A percentile compares a stretch with the other conserved stretches of the same genome.
phyloP scores from a whole-genome alignment of 2,113 vertebrate species.

The Danionella cerebrum region DNA sequence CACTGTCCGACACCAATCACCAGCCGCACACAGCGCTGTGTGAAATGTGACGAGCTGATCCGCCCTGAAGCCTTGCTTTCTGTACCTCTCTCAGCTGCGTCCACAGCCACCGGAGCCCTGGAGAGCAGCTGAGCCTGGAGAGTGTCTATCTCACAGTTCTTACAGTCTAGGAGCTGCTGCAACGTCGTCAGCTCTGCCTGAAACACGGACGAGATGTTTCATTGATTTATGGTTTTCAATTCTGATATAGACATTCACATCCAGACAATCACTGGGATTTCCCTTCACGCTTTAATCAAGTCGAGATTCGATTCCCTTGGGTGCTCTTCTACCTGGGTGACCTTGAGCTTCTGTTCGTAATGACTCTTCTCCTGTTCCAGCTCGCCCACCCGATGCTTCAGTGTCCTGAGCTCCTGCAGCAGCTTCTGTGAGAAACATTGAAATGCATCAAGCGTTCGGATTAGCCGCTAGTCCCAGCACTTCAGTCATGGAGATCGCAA shows the following conservation, averaged over 20 bases:
- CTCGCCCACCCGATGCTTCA: constrained; percentile 88
- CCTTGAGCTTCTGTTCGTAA: constrained; percentile 87
- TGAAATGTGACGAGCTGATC: no score
- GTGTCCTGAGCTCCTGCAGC: constrained; percentile 77
- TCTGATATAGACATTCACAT: no score
- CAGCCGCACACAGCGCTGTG: no score
- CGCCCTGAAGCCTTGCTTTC: neutral
- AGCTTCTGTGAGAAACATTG: constrained; percentile 63
- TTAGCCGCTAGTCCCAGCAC: no score
- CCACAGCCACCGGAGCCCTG: constrained; percentile 65
- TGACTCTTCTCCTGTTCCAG: constrained; percentile 89
- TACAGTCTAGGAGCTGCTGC: constrained; percentile 81
- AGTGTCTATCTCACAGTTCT: constrained; percentile 87
- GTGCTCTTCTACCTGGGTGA: constrained; percentile 94
- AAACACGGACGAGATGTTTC: no score
- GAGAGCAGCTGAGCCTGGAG: constrained; percentile 79
- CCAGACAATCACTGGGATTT: no score
- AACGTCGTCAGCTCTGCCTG: constrained; percentile 88
- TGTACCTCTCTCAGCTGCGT: constrained; percentile 81
- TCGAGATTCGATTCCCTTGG: no score
- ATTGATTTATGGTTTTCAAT: no score
- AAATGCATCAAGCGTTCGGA: no score
- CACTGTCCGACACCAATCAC: no score
- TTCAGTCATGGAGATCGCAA: no score
- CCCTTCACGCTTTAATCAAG: no score